phyloP scores from a whole-genome alignment of 2,888 invertebrate genomes.

The Leptura quadrifasciata region DNA sequence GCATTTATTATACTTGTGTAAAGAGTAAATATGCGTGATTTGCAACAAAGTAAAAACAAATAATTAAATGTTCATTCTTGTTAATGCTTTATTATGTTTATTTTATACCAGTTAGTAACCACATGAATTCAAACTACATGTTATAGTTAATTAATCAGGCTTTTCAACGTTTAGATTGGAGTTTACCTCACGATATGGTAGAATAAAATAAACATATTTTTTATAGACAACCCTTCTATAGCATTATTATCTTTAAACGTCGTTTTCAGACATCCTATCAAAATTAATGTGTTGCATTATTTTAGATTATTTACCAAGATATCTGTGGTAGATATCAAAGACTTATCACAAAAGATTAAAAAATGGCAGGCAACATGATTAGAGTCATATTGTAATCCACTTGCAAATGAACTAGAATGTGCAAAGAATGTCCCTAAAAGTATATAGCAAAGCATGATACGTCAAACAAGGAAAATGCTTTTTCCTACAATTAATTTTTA shows the following conservation, averaged over 20 bases:
- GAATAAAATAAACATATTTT: slow-evolving; percentile 6
- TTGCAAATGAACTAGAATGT: no score
- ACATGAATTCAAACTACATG: slow-evolving; percentile 24
- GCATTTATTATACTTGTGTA: background rate
- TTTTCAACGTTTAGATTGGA: background rate
- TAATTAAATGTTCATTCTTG: slow-evolving; percentile 8
- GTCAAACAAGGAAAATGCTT: no score
- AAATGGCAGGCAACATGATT: no score
- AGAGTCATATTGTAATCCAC: no score
- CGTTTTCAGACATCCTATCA: background rate
- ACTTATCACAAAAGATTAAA: no score
- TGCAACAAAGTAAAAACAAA: background rate
- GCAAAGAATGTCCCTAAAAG: no score
- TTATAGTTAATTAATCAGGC: slow-evolving; percentile 11
- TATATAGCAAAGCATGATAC: no score
- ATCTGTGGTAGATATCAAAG: no score
- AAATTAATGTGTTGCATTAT: background rate
- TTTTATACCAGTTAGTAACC: slow-evolving; percentile 19
- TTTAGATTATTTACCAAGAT: background rate
- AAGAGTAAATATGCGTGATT: slow-evolving; percentile 1
- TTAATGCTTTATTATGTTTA: slow-evolving; percentile 28
- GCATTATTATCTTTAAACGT: background rate
- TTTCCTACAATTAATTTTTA: no score
- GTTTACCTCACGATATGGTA: background rate
- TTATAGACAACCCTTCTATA: background rate